Evolutionary conservation across 1,140 invertebrate genomes (phyloP), one percentile per base, ranked within the genome.

Genomic region (Drosophila ogumai): DNA sequence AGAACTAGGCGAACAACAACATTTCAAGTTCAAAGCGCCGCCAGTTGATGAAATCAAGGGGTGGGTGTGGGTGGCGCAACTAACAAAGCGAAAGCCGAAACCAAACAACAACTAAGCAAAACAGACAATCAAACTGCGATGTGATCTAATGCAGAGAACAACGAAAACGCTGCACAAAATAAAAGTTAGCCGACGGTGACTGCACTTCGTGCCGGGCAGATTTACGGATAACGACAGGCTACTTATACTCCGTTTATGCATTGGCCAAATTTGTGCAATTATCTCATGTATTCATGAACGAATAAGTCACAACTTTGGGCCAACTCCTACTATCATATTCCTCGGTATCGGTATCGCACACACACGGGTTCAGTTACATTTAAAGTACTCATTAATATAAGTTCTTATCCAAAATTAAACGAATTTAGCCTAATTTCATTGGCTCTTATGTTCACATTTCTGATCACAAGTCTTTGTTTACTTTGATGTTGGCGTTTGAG

Each of bases 21-120:
- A 74, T 88, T 91, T 91, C 91, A 91, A 91, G 91, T 91, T 91
- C 91, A 91, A 86, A 91, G 74, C 71, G 75, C 91, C 90, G 91
- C 86, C 77, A 75, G 55, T 67, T 74, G 75, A 73, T 47, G 43
- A 60, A 74, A 64, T 36, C 32, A 28, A 36, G 52, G 31, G 36
- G 38, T 38, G 38, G 40, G 13, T 34, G 13, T 40, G 36, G 38
- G 31, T 44, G 46, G 49, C 19, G 31, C 17, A 12, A 50, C 17
- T 57, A 71, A 50, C 52, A 59, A 34, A 57, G 57, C 31, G 49
- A 57, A 57, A 47, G 38, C 46, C 59, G 19, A 54, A 38, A 15
- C 12, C 50, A 54, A 54, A 55, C 52, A 55, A 25, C 19, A 73
- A 47, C 49, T 61, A 56, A 63, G 40, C 52, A 65, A 68, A 67